Percentiles rank a stretch among this genome's conserved stretches.
Conservation (phyloP, 1,140 invertebrate species). For the Tribolium castaneum region DNA sequence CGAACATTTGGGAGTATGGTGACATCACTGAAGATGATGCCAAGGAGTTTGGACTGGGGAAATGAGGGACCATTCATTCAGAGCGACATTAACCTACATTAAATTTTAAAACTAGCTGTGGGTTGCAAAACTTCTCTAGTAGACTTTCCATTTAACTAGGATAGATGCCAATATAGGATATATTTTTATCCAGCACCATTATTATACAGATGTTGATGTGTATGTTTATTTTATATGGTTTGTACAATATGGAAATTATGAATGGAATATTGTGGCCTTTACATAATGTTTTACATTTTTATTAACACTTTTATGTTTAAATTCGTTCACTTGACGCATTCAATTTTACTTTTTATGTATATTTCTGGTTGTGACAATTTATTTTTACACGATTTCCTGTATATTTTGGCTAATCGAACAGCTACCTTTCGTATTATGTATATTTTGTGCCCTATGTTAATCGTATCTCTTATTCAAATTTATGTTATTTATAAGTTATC, state of each 20-base stretch:
- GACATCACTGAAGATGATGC: constrained; percentile 96
- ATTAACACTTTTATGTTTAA: constrained; percentile 19
- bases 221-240: constrained; percentile 38
- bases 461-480: constrained; percentile 26
- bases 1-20: constrained; percentile 95
- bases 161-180: constrained; percentile 39
- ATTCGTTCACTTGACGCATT: background rate
- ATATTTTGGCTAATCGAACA: constrained; percentile 26
- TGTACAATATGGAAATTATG: constrained; percentile 34
- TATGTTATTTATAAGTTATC: constrained; percentile 26
- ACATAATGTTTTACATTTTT: constrained; percentile 7
- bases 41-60: constrained; percentile 81
- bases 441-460: constrained; percentile 28
- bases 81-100: constrained; percentile 42
- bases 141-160: constrained; percentile 40
- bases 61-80: constrained; percentile 47
- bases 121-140: constrained; percentile 30
- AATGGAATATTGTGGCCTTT: constrained; percentile 40
- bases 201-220: constrained; percentile 30
- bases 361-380: constrained; percentile 29
- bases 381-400: constrained; percentile 4
- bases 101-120: constrained; percentile 29
- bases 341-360: constrained; percentile 12
- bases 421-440: constrained; percentile 9
- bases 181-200: constrained; percentile 41